Conservation (phyloP, 2,888 invertebrate genomes). For the Diplolepis rosae region DNA sequence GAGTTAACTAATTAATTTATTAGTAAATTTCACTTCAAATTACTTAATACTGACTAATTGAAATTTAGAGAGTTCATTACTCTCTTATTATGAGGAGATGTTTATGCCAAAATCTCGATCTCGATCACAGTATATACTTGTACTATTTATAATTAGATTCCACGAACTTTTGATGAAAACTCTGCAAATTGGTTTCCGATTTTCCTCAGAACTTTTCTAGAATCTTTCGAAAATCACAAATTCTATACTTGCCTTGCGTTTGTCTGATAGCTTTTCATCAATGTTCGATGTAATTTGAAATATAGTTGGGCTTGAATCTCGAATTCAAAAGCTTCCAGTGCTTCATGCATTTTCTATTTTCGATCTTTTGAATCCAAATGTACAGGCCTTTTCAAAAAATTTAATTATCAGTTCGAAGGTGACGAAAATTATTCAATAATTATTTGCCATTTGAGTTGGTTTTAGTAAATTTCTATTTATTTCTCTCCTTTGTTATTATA, state of each 20-base stretch:
- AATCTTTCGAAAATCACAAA: background rate
- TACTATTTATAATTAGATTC: background rate
- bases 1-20: too few species aligned
- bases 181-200: constrained; percentile 16
- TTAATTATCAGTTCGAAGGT: background rate
- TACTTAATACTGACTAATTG: too few species aligned
- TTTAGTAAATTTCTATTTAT: too few species aligned
- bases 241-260: background rate
- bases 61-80: too few species aligned
- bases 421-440: background rate
- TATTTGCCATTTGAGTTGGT: too few species aligned
- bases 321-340: background rate
- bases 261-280: background rate
- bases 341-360: background rate
- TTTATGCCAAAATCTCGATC: constrained; percentile 42
- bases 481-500: too few species aligned
- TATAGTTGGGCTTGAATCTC: background rate
- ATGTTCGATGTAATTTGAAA: constrained; percentile 8
- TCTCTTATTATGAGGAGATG: constrained; percentile 47
- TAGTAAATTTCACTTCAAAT: too few species aligned
- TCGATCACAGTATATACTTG: constrained; percentile 3
- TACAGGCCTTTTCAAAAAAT: background rate
- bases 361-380: background rate
- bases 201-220: constrained; percentile 4
- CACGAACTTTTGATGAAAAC: background rate